Percentiles rank a stretch among this genome's conserved stretches.
Conservation (phyloP, 2,888 invertebrate species). For the Ectemnius lituratus region DNA sequence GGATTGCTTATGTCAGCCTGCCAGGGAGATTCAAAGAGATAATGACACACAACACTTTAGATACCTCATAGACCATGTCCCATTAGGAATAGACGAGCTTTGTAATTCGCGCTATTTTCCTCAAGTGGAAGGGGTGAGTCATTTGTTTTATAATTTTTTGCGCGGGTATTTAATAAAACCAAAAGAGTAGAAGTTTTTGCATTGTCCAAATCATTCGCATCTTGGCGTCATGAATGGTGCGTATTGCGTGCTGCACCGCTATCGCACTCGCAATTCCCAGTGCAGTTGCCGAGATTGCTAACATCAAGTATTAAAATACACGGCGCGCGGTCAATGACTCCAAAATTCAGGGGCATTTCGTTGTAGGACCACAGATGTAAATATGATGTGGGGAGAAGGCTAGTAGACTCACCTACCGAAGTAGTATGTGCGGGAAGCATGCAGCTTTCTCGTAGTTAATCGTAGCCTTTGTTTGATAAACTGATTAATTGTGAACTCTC, state of each 20-base stretch:
- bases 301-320: conserved; percentile 21
- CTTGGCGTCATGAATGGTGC: no score
- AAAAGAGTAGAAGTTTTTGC: no score
- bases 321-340: conserved; percentile 45
- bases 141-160: no score
- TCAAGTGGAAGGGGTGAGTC: no score
- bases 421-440: not conserved
- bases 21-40: no score
- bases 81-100: no score
- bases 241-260: not conserved
- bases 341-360: conserved; percentile 10
- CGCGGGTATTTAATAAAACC: no score
- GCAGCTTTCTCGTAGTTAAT: conserved; percentile 17
- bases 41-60: no score
- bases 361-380: not conserved
- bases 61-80: no score
- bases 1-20: conserved; percentile 11
- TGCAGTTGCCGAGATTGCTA: not conserved
- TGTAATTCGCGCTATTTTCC: no score
- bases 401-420: conserved; percentile 20
- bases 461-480: conserved; percentile 49
- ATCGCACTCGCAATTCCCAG: not conserved
- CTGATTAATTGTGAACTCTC: conserved; percentile 20
- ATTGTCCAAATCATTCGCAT: no score
- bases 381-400: not conserved